Base-by-base conservation (phyloP, 2,888 invertebrate species). In the Cosmorhoe ocellata region DNA sequence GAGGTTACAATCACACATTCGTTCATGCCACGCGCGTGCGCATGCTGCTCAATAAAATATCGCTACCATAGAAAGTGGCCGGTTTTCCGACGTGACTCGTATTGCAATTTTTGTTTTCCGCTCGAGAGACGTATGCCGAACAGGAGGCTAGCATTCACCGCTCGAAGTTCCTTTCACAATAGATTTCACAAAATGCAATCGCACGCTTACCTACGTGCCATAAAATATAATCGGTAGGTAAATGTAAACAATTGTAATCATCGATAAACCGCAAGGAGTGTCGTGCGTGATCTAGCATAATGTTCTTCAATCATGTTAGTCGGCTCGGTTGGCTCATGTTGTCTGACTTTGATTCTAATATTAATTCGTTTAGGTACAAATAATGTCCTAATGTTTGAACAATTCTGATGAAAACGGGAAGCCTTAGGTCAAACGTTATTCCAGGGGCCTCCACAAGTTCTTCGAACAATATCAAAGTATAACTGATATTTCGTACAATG, bases 41-140 rank as follows among this genome's bases (percentile, higher is more conserved):
- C n/a, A n/a, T n/a, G n/a, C n/a, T n/a, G n/a, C n/a, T n/a, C n/a
- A n/a, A 60, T 71, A 74, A 28, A 67, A 74, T 72, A 70, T 66
- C 61, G 63, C 71, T 67, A 69, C 67, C 72, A 72, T 79, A 83
- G 88, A 88, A 87, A 88, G 87, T 69, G 74, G 61, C 65, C 80
- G 80, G 80, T 79, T 84, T 84, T 70, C 76, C 70, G 50, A 76
- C 85, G 85, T 87, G 87, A 76, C 73, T 68, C 50, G 84, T 77
- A 74, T 65, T 59, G 46, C 45, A 73, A 79, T 66, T 55, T 58
- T 64, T 61, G 70, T 66, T 74, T 77, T 72, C 73, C 71, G 71
- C 62, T 64, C 44, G 42, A 56, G 59, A 62, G 49, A 57, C 60
- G 55, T 62, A 65, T 59, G 48, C 52, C 59, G 56, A 69, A 66